Evolutionary conservation across 1,140 invertebrate genomes (phyloP), one percentile per base, ranked within the genome.

Genomic region (Heliconius hewitsoni): DNA sequence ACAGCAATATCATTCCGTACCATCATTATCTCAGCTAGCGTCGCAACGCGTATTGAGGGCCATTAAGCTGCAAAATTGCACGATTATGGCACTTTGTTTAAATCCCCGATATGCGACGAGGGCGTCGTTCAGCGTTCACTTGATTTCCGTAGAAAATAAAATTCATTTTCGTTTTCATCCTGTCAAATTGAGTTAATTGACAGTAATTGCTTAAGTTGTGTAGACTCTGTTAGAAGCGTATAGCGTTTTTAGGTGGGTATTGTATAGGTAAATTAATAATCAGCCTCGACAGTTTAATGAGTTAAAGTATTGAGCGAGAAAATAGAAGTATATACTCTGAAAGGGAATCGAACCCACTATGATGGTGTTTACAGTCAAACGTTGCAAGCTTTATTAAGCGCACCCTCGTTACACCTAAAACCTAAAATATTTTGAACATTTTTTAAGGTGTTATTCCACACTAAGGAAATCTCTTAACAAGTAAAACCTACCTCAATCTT

Each of bases 41-140:
- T 81, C 23, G 80, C 80, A 74, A 72, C 73, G 75, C 74, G 75
- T 72, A 81, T 81, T 77, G 76, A 75, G 76, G 52, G 66, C 76
- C 76, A 81, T 81, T 81, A 81, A 77, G 77, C 73, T 81, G 80
- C 76, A 78, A 78, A 81, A 81, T 78, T 81, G 76, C 76, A 78
- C 73, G 76, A 78, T 78, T 78, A 78, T 81, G 39, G 76, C 57
- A 66, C 72, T 78, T 78, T 78, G 77, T 74, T 78, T 74, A 78
- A 78, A 78, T 78, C 77, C 73, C 52, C 55, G 77, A 77, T 77
- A 77, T 72, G 76, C 76, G 76, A 77, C 60, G 75, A 71, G 75
- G 75, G 75, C 23, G 42, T 71, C 75, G 75, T 76, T 71, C 57
- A 76, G 42, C 75, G 60, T 76, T 76, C 75, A 60, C 75, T 71